Evolutionary conservation across 2,888 invertebrate species (phyloP).

Genomic region (Meiosimyza decipiens): DNA sequence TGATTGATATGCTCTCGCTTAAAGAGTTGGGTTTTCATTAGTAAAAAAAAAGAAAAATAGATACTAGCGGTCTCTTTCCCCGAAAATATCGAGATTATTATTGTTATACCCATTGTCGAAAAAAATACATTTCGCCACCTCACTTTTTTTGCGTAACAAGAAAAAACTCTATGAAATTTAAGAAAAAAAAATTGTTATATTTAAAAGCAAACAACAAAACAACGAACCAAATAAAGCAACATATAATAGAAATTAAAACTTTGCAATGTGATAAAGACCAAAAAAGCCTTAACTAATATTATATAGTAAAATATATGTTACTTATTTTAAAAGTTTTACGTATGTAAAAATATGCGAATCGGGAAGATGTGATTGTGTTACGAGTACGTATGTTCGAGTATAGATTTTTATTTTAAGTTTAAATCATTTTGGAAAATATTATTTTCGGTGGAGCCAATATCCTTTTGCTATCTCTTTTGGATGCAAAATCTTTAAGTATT

Average conservation of each 20-base stretch:
- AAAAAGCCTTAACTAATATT: too few species aligned
- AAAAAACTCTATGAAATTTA: slow-evolving; percentile 13
- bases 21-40: neutral
- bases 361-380: too few species aligned
- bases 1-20: neutral
- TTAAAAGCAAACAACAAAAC: slow-evolving; percentile 10
- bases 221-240: slow-evolving; percentile 23
- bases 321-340: too few species aligned
- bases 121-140: slow-evolving; percentile 10
- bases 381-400: too few species aligned
- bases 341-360: too few species aligned
- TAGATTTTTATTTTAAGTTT: neutral
- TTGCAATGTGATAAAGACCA: too few species aligned
- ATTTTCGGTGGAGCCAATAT: neutral
- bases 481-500: neutral
- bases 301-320: too few species aligned
- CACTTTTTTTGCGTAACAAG: slow-evolving; percentile 20
- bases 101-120: too few species aligned
- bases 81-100: too few species aligned
- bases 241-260: neutral
- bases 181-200: slow-evolving; percentile 6
- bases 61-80: slow-evolving; percentile 22
- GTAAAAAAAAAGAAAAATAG: slow-evolving; percentile 39
- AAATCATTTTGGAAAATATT: neutral
- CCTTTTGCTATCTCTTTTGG: too few species aligned